Conservation (phyloP, 1,140 invertebrate species). For the Adoxophyes honmai region DNA sequence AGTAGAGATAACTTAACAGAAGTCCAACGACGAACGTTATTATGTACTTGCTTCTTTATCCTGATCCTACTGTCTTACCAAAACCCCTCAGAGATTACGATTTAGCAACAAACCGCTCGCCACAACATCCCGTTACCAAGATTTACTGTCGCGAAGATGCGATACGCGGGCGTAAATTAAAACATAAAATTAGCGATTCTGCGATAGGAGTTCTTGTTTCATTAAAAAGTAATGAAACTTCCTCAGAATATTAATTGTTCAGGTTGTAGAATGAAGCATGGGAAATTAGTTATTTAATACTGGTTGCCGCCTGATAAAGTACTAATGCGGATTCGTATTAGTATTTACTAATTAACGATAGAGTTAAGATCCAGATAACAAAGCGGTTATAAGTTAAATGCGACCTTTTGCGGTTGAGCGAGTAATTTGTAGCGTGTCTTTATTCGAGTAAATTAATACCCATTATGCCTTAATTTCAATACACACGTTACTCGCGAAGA, state of each 20-base stretch:
- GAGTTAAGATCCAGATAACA: constrained; percentile 2
- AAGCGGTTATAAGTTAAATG: background rate
- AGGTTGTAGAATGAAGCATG: constrained; percentile 21
- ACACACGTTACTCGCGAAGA: too few species aligned
- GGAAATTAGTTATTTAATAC: constrained; percentile 6
- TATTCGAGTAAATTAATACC: too few species aligned
- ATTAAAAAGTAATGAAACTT: constrained; percentile 56
- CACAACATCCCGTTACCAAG: constrained; percentile 28
- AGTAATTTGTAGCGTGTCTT: background rate
- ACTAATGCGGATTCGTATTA: background rate
- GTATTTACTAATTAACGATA: background rate
- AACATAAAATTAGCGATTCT: constrained; percentile 51
- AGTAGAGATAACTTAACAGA: too few species aligned
- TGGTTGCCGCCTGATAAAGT: background rate
- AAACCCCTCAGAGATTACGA: too few species aligned
- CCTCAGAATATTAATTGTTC: constrained; percentile 43
- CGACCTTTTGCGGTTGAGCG: background rate
- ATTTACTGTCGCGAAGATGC: constrained; percentile 32
- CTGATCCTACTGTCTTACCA: too few species aligned
- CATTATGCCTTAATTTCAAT: too few species aligned
- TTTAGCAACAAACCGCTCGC: background rate
- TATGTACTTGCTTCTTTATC: too few species aligned
- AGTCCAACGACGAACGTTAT: too few species aligned
- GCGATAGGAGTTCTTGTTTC: constrained; percentile 42
- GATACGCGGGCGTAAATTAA: constrained; percentile 40